Evolutionary conservation across 2,888 invertebrate species (phyloP).

Genomic region (Eupithecia tripunctaria): DNA sequence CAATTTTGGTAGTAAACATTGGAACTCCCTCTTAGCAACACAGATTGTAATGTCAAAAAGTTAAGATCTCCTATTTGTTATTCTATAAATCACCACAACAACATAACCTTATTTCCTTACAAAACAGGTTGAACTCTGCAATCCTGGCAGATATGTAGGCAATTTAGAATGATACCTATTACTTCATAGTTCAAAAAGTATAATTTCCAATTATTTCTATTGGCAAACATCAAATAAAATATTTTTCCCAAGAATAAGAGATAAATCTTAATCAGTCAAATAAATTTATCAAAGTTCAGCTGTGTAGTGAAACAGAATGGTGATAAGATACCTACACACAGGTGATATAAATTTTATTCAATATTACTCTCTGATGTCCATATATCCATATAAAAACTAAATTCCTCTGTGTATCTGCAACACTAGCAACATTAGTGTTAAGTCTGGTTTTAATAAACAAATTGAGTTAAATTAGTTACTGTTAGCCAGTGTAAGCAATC

Average conservation of each 20-base stretch:
- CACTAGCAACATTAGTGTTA: not conserved
- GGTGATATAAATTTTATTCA: not conserved
- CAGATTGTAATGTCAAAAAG: not conserved
- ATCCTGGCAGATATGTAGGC: not conserved
- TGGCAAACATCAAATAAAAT: not conserved
- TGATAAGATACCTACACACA: conserved; percentile 1
- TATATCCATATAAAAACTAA: not conserved
- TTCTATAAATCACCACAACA: conserved; percentile 20
- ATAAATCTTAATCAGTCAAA: not conserved
- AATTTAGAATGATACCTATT: too few relatives aligned
- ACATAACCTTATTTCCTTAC: conserved; percentile 22
- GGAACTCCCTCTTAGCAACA: not conserved
- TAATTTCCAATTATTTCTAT: not conserved
- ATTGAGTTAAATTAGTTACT: not conserved
- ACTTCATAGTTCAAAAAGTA: not conserved
- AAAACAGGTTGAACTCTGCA: not conserved
- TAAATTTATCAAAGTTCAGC: not conserved
- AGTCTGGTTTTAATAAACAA: too few relatives aligned
- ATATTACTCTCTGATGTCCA: not conserved
- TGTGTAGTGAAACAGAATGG: not conserved
- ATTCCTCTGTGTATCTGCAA: not conserved
- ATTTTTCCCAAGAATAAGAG: not conserved
- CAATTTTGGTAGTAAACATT: not conserved
- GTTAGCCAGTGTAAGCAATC: not conserved
- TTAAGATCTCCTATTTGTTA: not conserved